Conservation (phyloP, 92 coral and sea anemone genomes). For the Heteractis magnifica region DNA sequence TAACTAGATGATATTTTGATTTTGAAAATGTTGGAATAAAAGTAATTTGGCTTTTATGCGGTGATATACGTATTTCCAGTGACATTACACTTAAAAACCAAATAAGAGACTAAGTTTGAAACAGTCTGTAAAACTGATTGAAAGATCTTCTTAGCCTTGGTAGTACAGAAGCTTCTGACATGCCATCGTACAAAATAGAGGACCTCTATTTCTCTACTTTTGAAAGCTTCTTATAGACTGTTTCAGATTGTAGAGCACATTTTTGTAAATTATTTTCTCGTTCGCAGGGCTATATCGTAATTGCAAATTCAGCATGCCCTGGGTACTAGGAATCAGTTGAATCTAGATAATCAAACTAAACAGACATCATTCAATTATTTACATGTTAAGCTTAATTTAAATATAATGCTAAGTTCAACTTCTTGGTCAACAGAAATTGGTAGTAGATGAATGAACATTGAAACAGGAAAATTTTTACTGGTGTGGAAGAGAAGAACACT, state of each 20-base stretch:
- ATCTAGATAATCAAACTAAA: background rate
- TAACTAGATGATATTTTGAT: conserved; percentile 4
- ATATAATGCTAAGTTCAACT: background rate
- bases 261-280: background rate
- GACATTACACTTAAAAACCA: background rate
- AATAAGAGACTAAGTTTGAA: background rate
- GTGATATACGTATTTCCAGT: background rate
- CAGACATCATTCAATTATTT: background rate
- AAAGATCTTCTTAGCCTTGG: background rate
- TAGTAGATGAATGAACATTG: background rate
- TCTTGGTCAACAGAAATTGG: background rate
- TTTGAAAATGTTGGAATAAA: background rate
- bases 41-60: background rate
- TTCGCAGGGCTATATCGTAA: background rate
- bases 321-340: background rate
- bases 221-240: background rate
- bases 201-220: too few species aligned
- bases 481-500: background rate
- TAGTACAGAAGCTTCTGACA: too few species aligned
- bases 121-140: background rate
- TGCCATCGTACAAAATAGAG: too few species aligned
- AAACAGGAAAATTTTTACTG: background rate
- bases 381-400: background rate
- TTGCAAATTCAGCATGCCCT: background rate
- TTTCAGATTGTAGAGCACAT: background rate